Conservation (phyloP, 2,113 vertebrate species). For the Colistium nudipinnis region DNA sequence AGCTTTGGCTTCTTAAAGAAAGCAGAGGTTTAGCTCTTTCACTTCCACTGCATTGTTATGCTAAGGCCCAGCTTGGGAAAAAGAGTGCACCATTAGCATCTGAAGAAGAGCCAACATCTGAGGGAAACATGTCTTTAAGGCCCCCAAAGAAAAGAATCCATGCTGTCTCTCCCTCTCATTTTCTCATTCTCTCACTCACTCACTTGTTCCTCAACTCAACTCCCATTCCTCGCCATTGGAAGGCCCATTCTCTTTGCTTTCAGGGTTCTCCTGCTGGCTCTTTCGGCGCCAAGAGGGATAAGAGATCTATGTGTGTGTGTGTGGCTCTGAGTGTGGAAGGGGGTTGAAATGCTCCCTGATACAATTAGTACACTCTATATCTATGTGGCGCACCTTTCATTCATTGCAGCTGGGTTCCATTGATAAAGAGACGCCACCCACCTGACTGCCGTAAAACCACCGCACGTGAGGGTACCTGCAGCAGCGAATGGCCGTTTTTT, state of each 20-base stretch:
- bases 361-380: constrained; percentile 48
- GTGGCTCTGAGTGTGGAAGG: constrained; percentile 30
- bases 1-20: constrained; percentile 83
- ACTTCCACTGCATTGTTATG: constrained; percentile 85
- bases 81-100: constrained; percentile 84
- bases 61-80: constrained; percentile 81
- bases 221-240: constrained; percentile 68
- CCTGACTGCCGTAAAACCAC: background rate
- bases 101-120: constrained; percentile 87
- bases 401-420: constrained; percentile 3
- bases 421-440: background rate
- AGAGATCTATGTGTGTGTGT: constrained; percentile 42
- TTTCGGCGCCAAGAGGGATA: constrained; percentile 71
- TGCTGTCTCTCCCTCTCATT: constrained; percentile 81
- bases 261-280: constrained; percentile 66
- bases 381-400: constrained; percentile 23
- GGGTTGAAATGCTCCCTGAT: constrained; percentile 42
- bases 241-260: constrained; percentile 70
- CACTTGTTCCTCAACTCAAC: constrained; percentile 76
- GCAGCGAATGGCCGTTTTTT: background rate
- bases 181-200: constrained; percentile 78
- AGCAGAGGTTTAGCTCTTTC: constrained; percentile 86
- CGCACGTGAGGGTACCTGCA: background rate
- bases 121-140: constrained; percentile 82
- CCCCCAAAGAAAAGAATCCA: constrained; percentile 82